Evolutionary conservation across 2,113 vertebrate species (phyloP).

Genomic region (Cygnus buccinator): DNA sequence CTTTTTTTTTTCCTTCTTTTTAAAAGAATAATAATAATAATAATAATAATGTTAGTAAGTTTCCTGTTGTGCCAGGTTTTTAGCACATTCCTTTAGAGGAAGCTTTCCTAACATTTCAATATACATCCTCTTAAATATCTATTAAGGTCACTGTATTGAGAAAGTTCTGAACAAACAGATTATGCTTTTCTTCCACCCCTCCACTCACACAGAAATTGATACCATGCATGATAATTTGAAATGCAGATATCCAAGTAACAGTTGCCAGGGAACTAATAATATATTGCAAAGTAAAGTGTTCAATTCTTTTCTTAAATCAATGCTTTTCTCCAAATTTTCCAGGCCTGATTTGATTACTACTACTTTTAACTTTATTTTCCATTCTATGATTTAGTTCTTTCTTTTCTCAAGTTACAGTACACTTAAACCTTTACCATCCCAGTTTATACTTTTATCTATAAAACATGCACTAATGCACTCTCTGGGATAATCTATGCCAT

Average conservation of each 20-base stretch:
- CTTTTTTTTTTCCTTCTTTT: not conserved
- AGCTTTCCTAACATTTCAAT: not conserved
- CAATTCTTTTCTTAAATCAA: not conserved
- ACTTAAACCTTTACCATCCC: not conserved
- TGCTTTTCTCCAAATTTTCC: not conserved
- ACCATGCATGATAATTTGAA: not conserved
- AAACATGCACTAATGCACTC: not conserved
- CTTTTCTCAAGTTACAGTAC: not conserved
- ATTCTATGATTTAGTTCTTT: not conserved
- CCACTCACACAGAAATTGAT: not conserved
- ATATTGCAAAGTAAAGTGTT: not conserved
- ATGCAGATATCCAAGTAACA: not conserved
- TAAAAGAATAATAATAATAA: no score
- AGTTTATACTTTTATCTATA: not conserved
- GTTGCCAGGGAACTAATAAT: not conserved
- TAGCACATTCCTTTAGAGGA: not conserved
- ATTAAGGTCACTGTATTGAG: not conserved
- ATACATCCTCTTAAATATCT: not conserved
- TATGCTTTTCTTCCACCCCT: not conserved
- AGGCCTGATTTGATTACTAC: not conserved
- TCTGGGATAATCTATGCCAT: not conserved
- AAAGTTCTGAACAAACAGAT: not conserved
- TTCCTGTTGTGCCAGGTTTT: not conserved
- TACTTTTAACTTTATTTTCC: not conserved
- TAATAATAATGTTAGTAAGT: not conserved